Conservation (phyloP, 2,113 vertebrate species). For the Eclectus roratus region DNA sequence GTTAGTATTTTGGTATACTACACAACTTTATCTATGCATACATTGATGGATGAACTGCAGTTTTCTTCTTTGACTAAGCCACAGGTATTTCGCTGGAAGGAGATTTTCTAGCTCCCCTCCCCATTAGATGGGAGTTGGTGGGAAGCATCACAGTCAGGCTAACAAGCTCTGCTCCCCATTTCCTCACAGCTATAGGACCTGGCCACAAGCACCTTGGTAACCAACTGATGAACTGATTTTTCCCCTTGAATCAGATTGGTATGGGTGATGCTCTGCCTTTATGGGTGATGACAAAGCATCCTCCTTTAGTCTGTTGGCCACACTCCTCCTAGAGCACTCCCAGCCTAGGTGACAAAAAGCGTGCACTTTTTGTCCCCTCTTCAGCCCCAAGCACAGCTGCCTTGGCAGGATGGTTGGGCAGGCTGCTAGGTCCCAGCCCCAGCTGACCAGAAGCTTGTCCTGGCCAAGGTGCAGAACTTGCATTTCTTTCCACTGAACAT, state of each 20-base stretch:
- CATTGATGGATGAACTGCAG: not conserved
- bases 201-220: not conserved
- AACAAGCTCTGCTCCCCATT: not conserved
- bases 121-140: not conserved
- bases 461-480: not conserved
- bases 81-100: not conserved
- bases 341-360: not conserved
- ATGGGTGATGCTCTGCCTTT: not conserved
- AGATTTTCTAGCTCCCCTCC: not conserved
- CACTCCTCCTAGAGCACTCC: not conserved
- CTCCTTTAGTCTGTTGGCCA: not conserved
- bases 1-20: not conserved
- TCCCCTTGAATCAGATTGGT: not conserved
- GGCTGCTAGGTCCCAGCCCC: not conserved
- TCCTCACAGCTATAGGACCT: not conserved
- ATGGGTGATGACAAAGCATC: not conserved
- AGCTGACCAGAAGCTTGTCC: not conserved
- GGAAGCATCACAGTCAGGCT: not conserved
- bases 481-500: not conserved
- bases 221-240: too few species aligned
- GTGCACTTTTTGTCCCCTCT: accelerated
- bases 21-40: not conserved
- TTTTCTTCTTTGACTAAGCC: not conserved
- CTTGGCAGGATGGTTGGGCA: not conserved
- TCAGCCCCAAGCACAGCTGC: not conserved